Evolutionary conservation across 2,888 invertebrate species (phyloP).

Genomic region (Oxycera nigricornis): DNA sequence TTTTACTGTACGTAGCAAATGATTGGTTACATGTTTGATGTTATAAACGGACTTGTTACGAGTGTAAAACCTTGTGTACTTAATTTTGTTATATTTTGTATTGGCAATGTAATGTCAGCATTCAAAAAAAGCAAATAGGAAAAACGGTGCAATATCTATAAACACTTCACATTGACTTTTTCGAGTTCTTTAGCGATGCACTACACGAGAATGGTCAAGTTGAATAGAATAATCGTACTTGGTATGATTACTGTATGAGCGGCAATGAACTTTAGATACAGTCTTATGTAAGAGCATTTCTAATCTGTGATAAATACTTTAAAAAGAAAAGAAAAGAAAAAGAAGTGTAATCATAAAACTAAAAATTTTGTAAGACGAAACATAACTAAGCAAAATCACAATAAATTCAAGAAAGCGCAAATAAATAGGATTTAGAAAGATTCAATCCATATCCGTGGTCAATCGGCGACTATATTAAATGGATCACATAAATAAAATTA

Average conservation of each 20-base stretch:
- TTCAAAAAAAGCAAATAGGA: too few relatives aligned
- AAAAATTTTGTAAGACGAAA: slow-evolving; percentile 21
- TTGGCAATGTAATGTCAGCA: neutral
- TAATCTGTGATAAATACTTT: slow-evolving; percentile 53
- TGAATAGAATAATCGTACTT: slow-evolving; percentile 28
- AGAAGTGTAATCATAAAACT: slow-evolving; percentile 42
- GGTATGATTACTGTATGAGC: slow-evolving; percentile 27
- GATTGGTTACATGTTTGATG: slow-evolving; percentile 2
- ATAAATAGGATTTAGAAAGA: slow-evolving; percentile 31
- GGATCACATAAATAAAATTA: slow-evolving; percentile 14
- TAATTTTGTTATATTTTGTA: neutral
- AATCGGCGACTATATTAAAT: slow-evolving; percentile 3
- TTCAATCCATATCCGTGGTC: slow-evolving; percentile 6
- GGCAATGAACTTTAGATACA: slow-evolving; percentile 30
- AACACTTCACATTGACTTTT: slow-evolving; percentile 12
- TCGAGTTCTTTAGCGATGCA: slow-evolving; percentile 14
- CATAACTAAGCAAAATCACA: neutral
- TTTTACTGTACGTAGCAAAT: neutral
- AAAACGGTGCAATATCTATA: slow-evolving; percentile 19
- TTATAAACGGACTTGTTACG: slow-evolving; percentile 2
- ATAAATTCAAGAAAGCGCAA: slow-evolving; percentile 44
- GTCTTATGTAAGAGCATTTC: slow-evolving; percentile 51
- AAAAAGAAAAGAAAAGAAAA: slow-evolving; percentile 46
- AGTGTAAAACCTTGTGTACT: neutral
- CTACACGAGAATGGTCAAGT: slow-evolving; percentile 10